phyloP scores from a whole-genome alignment of 2,113 vertebrate genomes.

The Eulemur rufifrons region DNA sequence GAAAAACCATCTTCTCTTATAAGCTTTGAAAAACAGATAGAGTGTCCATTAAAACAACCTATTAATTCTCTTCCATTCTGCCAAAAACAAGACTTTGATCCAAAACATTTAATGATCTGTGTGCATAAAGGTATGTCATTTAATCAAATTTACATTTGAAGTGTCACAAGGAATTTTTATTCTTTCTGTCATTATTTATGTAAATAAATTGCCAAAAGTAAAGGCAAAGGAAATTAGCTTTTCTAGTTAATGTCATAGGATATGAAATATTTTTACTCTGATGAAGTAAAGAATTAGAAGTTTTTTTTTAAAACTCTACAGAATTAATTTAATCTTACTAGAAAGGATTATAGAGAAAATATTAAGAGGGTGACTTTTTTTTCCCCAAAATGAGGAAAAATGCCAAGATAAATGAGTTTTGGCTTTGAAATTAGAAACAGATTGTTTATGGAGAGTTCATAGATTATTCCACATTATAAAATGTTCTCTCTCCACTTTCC shows the following conservation, averaged over 20 bases:
- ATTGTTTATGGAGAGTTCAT: conserved; percentile 14
- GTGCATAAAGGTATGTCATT: conserved; percentile 78
- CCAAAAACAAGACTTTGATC: conserved; percentile 77
- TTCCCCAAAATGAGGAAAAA: conserved; percentile 28
- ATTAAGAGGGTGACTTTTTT: neutral
- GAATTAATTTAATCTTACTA: conserved; percentile 47
- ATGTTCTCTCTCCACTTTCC: neutral
- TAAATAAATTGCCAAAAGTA: conserved; percentile 78
- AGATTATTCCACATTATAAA: neutral
- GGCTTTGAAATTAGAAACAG: conserved; percentile 58
- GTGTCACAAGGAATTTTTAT: conserved; percentile 74
- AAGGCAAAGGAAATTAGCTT: conserved; percentile 80
- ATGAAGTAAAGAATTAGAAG: conserved; percentile 59
- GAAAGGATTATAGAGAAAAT: conserved; percentile 32
- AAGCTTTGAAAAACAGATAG: conserved; percentile 72
- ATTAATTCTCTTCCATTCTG: conserved; percentile 74
- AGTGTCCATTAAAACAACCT: conserved; percentile 75
- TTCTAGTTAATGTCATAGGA: conserved; percentile 72
- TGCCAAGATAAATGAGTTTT: conserved; percentile 56
- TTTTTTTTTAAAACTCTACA: conserved; percentile 28
- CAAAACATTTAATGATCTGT: conserved; percentile 77
- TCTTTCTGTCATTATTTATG: conserved; percentile 76
- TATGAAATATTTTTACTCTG: conserved; percentile 67
- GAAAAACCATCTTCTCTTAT: conserved; percentile 70
- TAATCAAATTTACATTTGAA: conserved; percentile 80